Conservation (phyloP, 2,888 invertebrate genomes). For the Mythimna impura region DNA sequence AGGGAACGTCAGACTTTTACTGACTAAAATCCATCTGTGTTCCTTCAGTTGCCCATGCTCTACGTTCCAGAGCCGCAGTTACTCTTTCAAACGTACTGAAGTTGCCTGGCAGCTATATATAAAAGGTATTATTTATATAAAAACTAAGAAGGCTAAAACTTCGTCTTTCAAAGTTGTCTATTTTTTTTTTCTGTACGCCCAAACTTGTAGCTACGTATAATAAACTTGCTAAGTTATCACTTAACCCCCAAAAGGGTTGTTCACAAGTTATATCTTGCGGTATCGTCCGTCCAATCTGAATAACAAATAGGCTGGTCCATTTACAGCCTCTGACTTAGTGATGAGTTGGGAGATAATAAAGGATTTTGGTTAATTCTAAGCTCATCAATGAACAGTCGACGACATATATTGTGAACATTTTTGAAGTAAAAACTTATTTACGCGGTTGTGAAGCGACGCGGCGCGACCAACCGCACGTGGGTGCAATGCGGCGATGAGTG, state of each 20-base stretch:
- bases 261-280: slow-evolving; percentile 48
- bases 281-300: slow-evolving; percentile 65
- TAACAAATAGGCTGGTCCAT: slow-evolving; percentile 69
- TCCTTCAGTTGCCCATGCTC: too few species aligned
- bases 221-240: slow-evolving; percentile 44
- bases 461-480: too few species aligned
- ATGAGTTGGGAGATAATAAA: slow-evolving; percentile 49
- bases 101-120: too few species aligned
- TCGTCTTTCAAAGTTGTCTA: neutral
- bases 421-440: too few species aligned
- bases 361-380: slow-evolving; percentile 15
- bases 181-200: neutral
- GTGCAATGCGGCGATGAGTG: too few species aligned
- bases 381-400: neutral
- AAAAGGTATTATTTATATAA: too few species aligned
- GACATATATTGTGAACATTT: too few species aligned
- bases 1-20: too few species aligned
- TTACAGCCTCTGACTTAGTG: slow-evolving; percentile 49
- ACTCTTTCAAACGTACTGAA: too few species aligned
- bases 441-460: too few species aligned
- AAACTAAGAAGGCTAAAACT: neutral
- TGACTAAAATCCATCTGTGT: too few species aligned
- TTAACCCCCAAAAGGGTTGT: slow-evolving; percentile 64
- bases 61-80: too few species aligned
- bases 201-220: slow-evolving; percentile 18